Evolutionary conservation across 2,888 invertebrate genomes (phyloP).

Genomic region (Mythimna pallens): DNA sequence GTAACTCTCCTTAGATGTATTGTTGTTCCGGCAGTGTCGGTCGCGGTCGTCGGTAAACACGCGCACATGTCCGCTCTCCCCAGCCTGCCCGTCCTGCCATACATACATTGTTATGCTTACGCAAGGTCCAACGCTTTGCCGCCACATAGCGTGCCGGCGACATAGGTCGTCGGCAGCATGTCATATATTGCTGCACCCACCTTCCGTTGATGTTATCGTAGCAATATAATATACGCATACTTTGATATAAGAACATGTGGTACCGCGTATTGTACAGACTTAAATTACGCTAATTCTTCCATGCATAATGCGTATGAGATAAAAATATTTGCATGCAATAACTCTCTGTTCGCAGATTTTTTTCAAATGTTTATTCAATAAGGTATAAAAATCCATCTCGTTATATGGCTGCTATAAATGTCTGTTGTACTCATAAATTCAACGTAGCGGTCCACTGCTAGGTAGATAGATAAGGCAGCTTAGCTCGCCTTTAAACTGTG

Average conservation of each 20-base stretch:
- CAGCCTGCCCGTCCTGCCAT: constrained; percentile 64
- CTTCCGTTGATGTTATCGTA: constrained; percentile 69
- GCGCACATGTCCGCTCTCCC: constrained; percentile 52
- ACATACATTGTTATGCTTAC: constrained; percentile 72
- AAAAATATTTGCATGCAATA: constrained; percentile 42
- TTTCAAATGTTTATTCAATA: constrained; percentile 45
- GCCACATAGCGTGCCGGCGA: constrained; percentile 71
- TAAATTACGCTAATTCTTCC: constrained; percentile 43
- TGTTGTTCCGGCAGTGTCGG: constrained; percentile 61
- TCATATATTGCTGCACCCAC: constrained; percentile 75
- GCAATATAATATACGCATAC: constrained; percentile 53
- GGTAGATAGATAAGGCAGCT: neutral
- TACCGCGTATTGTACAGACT: constrained; percentile 49
- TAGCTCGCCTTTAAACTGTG: neutral
- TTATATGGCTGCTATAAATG: neutral
- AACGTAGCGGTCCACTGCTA: neutral
- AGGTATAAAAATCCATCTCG: neutral
- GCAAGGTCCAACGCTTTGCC: constrained; percentile 70
- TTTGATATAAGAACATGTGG: constrained; percentile 31
- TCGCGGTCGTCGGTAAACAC: constrained; percentile 50
- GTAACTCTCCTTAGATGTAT: constrained; percentile 43
- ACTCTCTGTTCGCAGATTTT: constrained; percentile 24
- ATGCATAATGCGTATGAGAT: constrained; percentile 43
- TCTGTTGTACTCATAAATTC: neutral
- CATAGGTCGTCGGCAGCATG: constrained; percentile 60